Conservation (phyloP, 2,113 vertebrate genomes). For the Thinocorus orbignyianus region DNA sequence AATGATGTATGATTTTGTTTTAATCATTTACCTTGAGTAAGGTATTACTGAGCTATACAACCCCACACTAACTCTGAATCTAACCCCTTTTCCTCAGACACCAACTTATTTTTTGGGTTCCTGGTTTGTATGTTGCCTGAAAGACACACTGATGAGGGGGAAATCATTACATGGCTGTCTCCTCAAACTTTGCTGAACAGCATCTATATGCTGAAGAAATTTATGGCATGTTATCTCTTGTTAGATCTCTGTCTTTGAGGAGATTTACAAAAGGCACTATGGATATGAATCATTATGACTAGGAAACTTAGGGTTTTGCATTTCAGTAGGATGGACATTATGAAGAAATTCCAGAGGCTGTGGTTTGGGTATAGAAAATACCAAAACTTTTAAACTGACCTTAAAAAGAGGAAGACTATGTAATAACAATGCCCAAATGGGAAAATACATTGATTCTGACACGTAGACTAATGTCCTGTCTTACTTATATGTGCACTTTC, state of each 20-base stretch:
- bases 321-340: background rate
- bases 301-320: background rate
- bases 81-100: background rate
- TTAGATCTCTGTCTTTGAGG: background rate
- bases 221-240: background rate
- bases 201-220: background rate
- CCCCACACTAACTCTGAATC: background rate
- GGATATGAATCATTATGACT: background rate
- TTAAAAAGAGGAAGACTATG: background rate
- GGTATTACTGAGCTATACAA: background rate
- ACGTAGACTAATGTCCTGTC: background rate
- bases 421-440: background rate
- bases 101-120: background rate
- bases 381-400: background rate
- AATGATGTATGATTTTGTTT: background rate
- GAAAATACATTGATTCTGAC: background rate
- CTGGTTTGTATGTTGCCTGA: background rate
- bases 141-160: background rate
- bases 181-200: background rate
- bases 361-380: slow-evolving; percentile 19
- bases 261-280: background rate
- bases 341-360: background rate
- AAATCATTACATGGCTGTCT: background rate
- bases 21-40: background rate
- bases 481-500: background rate